A percentile compares a stretch with the other conserved stretches of the same genome.
Conservation (phyloP, 2,888 invertebrate genomes). For the Caenorhabditis zanzibari region DNA sequence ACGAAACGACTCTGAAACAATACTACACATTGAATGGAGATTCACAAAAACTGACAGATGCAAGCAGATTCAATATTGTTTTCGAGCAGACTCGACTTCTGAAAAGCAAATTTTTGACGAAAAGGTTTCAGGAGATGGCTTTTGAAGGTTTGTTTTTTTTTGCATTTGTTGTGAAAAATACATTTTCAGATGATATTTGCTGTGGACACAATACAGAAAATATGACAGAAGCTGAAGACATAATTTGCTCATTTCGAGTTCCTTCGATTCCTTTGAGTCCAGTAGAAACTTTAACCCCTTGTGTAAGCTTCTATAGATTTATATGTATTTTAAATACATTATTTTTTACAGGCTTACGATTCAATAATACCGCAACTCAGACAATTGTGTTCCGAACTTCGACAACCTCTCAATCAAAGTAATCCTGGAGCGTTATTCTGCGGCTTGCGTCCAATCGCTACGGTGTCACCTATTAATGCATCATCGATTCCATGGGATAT, state of each 20-base stretch:
- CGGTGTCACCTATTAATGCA: conserved; percentile 1
- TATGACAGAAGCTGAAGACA: conserved; percentile 62
- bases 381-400: conserved; percentile 22
- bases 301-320: conserved; percentile 60
- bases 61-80: conserved; percentile 58
- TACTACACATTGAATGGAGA: conserved; percentile 68
- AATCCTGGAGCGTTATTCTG: conserved; percentile 44
- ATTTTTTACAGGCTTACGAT: conserved; percentile 36
- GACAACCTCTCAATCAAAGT: not conserved
- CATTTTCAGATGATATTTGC: conserved; percentile 57
- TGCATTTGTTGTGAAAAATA: not conserved
- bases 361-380: conserved; percentile 49
- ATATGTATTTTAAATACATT: not conserved
- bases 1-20: conserved; percentile 61
- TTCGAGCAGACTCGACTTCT: conserved; percentile 64
- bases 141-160: conserved; percentile 38
- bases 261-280: conserved; percentile 62
- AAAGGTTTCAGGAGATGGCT: conserved; percentile 55
- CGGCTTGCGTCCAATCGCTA: conserved; percentile 42
- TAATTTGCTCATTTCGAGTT: conserved; percentile 62
- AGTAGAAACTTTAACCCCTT: conserved; percentile 67
- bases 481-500: conserved; percentile 17
- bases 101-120: conserved; percentile 62
- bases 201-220: conserved; percentile 63
- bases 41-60: conserved; percentile 51